These are phyloP conservation scores for Congeria kusceri DNA, from an alignment of 2,888 invertebrate species.

Conservation along the genomic window DNA sequence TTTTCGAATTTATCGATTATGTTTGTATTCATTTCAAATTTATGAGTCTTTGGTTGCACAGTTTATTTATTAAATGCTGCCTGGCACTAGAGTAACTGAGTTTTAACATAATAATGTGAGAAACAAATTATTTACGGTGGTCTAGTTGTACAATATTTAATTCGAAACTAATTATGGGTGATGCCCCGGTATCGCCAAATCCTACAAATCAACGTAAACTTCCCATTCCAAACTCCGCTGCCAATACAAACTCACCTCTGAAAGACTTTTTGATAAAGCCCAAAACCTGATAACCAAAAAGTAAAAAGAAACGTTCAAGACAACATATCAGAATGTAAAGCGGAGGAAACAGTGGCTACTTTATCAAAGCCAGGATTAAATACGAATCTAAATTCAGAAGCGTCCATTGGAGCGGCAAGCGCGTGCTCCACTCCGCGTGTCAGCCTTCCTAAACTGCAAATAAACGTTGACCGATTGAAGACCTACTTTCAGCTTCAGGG, in stretches of 20 bases:
- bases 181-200: constrained; percentile 25
- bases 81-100: too few species aligned
- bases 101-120: too few species aligned
- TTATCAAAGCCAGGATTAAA: constrained; percentile 25
- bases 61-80: too few species aligned
- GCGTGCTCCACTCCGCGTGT: constrained; percentile 14
- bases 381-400: constrained; percentile 19
- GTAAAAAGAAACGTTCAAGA: constrained; percentile 37
- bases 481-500: constrained; percentile 45
- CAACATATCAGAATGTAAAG: constrained; percentile 18
- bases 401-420: constrained; percentile 18
- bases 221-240: constrained; percentile 44
- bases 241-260: constrained; percentile 53
- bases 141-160: too few species aligned
- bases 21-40: too few species aligned
- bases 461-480: constrained; percentile 58
- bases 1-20: too few species aligned
- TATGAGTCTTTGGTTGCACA: too few species aligned
- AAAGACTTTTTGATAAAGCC: constrained; percentile 64
- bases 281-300: constrained; percentile 53
- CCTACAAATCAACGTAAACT: constrained; percentile 51
- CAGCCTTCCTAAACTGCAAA: constrained; percentile 40
- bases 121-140: too few species aligned
- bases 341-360: constrained; percentile 28
- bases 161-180: constrained; percentile 31